Evolutionary conservation across 1,140 invertebrate species (phyloP).

Genomic region (Mamestra configurata): DNA sequence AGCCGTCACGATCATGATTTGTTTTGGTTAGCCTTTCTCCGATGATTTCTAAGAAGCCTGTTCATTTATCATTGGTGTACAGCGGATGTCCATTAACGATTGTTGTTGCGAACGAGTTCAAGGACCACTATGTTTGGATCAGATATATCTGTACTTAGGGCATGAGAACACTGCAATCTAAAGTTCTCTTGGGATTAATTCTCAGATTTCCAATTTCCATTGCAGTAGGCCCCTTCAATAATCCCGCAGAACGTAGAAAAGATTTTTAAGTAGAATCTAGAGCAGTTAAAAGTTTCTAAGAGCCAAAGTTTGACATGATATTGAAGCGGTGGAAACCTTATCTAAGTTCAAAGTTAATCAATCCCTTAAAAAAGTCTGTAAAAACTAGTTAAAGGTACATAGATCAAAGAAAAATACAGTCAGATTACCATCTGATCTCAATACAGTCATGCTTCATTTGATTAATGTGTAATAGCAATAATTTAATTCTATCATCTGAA

Average conservation of each 20-base stretch:
- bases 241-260: neutral
- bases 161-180: slow-evolving; percentile 23
- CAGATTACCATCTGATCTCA: slow-evolving; percentile 21
- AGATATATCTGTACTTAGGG: slow-evolving; percentile 45
- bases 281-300: slow-evolving; percentile 3
- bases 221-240: neutral
- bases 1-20: slow-evolving; percentile 37
- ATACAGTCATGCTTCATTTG: slow-evolving; percentile 49
- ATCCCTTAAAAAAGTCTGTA: neutral
- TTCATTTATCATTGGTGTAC: slow-evolving; percentile 46
- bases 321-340: neutral
- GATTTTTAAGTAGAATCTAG: neutral
- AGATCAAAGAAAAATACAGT: slow-evolving; percentile 25
- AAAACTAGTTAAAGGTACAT: neutral
- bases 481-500: slow-evolving; percentile 57
- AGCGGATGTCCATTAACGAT: slow-evolving; percentile 63
- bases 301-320: neutral
- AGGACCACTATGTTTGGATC: slow-evolving; percentile 56
- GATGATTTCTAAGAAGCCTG: slow-evolving; percentile 52
- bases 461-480: slow-evolving; percentile 51
- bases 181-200: neutral
- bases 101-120: slow-evolving; percentile 62
- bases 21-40: slow-evolving; percentile 47
- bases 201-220: neutral
- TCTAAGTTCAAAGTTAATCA: neutral